Evolutionary conservation across 2,888 invertebrate species (phyloP), one percentile per base, ranked within the genome.

Genomic region (Drosophila lacicola): DNA sequence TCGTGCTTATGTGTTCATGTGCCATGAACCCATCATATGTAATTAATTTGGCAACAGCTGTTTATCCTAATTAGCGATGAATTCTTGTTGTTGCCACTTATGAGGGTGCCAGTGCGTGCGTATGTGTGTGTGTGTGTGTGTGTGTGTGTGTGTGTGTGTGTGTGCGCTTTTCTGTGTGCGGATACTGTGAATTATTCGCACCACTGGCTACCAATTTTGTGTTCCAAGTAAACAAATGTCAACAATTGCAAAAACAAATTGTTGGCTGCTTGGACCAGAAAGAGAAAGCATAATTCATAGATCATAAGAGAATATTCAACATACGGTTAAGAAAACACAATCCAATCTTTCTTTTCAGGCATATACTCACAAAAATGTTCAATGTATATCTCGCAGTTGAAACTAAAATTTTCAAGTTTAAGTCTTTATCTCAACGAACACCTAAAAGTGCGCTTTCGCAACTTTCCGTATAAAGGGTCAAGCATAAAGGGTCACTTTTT

Each of bases 21-120:
- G 17, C 1, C 17, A 17, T 17, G 17, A 74, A 76, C 73, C 76
- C 81, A 72, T 88, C 81, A 86, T 80, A 81, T 89, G 87, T 85
- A 87, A 85, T 85, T 85, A 89, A 89, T 89, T 89, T 78, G 83
- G 84, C 87, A 84, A 84, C 84, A 85, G 79, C 88, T 85, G 84
- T 80, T 89, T 80, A 86, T 83, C 83, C 87, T 80, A 83, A 83
- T 83, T 83, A 88, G 73, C 71, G 75, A 73, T 73, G 70, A 82
- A 58, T 76, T 74, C 74, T 49, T 74, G 44, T 47, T 58, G 42
- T 44, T 53, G 49, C 67, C 57, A 17, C 49, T 21, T 33, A 10
- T 47, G 34, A n/a, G 39, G 39, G 17, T 45, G 45, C n/a, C 37
- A n/a, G 10, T 34, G 11, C 19, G 14, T 17, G 13, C 19, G 33